A percentile compares a stretch with the other conserved stretches of the same genome.
phyloP scores from a whole-genome alignment of 1,140 invertebrate genomes.

The Drosophila ironensis region DNA sequence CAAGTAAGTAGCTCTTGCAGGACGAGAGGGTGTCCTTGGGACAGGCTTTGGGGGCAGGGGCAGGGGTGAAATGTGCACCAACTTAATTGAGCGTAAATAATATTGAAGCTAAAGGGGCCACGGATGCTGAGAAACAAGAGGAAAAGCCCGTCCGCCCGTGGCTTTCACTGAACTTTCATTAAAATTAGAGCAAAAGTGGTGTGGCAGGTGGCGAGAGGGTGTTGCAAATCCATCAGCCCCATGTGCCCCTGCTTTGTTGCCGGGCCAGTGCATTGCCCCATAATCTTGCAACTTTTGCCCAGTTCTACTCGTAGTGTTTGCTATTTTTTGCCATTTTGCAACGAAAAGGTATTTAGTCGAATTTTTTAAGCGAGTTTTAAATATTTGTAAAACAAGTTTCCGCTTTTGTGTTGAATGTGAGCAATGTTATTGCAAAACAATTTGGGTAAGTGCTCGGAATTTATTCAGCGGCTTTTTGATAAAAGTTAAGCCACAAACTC shows the following conservation, averaged over 20 bases:
- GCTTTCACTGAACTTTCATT: slow-evolving; percentile 31
- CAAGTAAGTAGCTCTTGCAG: too few species aligned
- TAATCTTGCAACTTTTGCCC: neutral
- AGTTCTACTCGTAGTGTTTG: too few species aligned
- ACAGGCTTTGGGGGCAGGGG: neutral
- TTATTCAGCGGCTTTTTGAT: too few species aligned
- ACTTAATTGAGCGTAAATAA: slow-evolving; percentile 66
- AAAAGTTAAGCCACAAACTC: too few species aligned
- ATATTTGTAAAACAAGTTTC: too few species aligned
- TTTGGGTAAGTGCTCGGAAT: too few species aligned
- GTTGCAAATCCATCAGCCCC: neutral
- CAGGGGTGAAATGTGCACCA: slow-evolving; percentile 8
- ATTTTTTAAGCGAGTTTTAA: too few species aligned
- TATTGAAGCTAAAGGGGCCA: slow-evolving; percentile 7
- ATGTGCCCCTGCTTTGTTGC: too few species aligned
- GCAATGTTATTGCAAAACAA: too few species aligned
- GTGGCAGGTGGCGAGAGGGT: neutral
- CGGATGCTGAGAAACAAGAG: neutral
- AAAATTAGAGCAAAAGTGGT: slow-evolving; percentile 1
- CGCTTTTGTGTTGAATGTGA: too few species aligned
- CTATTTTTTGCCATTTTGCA: too few species aligned
- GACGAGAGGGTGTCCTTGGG: neutral
- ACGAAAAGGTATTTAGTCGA: too few species aligned
- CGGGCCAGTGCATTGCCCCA: neutral
- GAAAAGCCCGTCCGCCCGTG: slow-evolving; percentile 13